Evolutionary conservation across 2,888 invertebrate genomes (phyloP), one percentile per base, ranked within the genome.

Genomic region (Dermolepida albohirtum): DNA sequence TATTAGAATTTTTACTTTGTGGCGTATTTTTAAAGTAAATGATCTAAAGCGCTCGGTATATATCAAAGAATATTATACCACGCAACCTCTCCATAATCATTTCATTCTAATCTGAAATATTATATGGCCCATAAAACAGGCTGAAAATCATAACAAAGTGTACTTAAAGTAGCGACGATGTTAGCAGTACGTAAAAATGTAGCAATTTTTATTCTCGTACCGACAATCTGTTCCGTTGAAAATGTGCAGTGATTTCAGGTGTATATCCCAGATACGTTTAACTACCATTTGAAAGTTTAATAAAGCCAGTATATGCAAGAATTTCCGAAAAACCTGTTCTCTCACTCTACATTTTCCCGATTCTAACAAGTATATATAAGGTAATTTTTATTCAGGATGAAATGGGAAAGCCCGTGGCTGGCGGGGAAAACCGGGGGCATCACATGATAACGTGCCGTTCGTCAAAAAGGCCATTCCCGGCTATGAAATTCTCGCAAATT

Each of bases 401-500:
- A 76, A 75, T 74, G 75, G 73, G 71, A 17, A 11, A 10, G 40
- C 11, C 16, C n/a, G 47, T n/a, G 43, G n/a, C 27, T 22, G 43
- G 43, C 49, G 49, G 22, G 22, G 22, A 8, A 14, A 43, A 44
- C 22, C 57, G 59, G 39, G 44, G 77, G 75, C 75, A 72, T 75
- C 76, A 75, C 74, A 77, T 73, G 71, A 74, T 72, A 72, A 72
- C 72, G 65, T 14, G 57, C 55, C 66, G 65, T 63, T 49, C 70
- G 62, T 67, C 67, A 67, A 65, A 67, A 65, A 75, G 75, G 73
- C 78, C 78, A 79, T 80, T 80, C 74, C 74, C 76, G 72, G 10
- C 76, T 73, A 77, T 77, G 78, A 78, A 78, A 79, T 80, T 77
- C 74, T 34, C 73, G 75, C 77, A 79, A 81, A 81, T 81, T 81